These are phyloP conservation scores for Ruditapes philippinarum DNA, from an alignment of 1,140 invertebrate genomes.

Conservation along the genomic window DNA sequence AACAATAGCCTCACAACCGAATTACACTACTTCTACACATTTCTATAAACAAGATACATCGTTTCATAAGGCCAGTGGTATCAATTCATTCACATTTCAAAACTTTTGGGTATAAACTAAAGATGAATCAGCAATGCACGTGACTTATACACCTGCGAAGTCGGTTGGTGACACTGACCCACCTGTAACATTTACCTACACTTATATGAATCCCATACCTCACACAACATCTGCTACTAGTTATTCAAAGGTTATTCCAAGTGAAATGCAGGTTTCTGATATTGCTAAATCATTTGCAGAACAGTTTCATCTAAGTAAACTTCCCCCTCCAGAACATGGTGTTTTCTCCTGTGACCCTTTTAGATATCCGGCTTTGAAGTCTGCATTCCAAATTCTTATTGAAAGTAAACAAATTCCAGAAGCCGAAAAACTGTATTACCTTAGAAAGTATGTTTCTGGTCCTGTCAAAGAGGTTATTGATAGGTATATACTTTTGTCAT, in stretches of 20 bases:
- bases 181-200: too few species aligned
- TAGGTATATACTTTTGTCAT: conserved; percentile 33
- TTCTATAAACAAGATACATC: too few species aligned
- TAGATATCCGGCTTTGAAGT: conserved; percentile 36
- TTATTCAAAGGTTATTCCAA: neutral
- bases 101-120: too few species aligned
- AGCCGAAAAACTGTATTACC: conserved; percentile 53
- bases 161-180: neutral
- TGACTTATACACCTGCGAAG: neutral
- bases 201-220: too few species aligned
- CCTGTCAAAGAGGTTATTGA: conserved; percentile 33
- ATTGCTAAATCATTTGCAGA: neutral
- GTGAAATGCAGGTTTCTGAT: too few species aligned
- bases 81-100: too few species aligned
- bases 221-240: neutral
- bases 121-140: too few species aligned
- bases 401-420: conserved; percentile 48
- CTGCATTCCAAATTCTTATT: conserved; percentile 53
- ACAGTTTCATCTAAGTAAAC: neutral
- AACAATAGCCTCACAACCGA: too few species aligned
- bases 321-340: conserved; percentile 42
- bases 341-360: conserved; percentile 39
- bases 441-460: conserved; percentile 26
- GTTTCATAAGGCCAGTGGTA: too few species aligned
- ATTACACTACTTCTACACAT: too few species aligned